Evolutionary conservation across 2,797 vertebrate species (phyloP), one percentile per base, ranked within the genome.

Genomic region (Oryzias dopingdopingensis): DNA sequence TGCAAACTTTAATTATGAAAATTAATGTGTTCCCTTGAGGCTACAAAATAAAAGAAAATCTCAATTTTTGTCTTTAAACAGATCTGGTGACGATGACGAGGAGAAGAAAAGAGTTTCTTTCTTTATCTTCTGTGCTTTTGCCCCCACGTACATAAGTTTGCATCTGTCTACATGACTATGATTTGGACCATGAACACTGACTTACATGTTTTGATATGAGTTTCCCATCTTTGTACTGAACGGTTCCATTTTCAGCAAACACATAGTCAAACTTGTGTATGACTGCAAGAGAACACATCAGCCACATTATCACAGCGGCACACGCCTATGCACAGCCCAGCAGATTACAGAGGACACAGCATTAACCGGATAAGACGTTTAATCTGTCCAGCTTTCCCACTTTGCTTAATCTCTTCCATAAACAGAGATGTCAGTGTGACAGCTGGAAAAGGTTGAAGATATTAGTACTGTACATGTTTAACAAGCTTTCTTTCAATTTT

Each of bases 261-360:
- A 99, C 95, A 4, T 98, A 99, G 76, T 99, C 96, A 84, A 96
- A 99, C 88, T 97, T 98, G 58, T 93, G 80, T 15, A 98, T 91
- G 69, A 99, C 97, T 99, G 86, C 37, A 72, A 85, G 32, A 81
- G 22, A 83, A 32, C 45, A 71, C 32, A 64, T 2, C 13, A 0
- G 32, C 10, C 32, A 37, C 32, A 12, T 37, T 37, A 46, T 42
- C 3, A 42, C 49, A 46, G 32, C 49, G 43, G 16, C 46, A 44
- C 14, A 17, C 18, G 18, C 29, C 51, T 72, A 42, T 50, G 50
- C 62, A 59, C 65, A 45, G 4, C 20, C 8, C 7, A 65, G 67
- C 56, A 58, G 71, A 77, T 82, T 72, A 82, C 40, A 55, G 56
- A 12, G 13, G 37, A 47, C 56, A 56, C 16, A 65, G 68, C 53